Percentiles rank a stretch among this genome's conserved stretches.
Evolutionary conservation across 2,113 vertebrate species (phyloP).

Genomic region (Centropristis striata): DNA sequence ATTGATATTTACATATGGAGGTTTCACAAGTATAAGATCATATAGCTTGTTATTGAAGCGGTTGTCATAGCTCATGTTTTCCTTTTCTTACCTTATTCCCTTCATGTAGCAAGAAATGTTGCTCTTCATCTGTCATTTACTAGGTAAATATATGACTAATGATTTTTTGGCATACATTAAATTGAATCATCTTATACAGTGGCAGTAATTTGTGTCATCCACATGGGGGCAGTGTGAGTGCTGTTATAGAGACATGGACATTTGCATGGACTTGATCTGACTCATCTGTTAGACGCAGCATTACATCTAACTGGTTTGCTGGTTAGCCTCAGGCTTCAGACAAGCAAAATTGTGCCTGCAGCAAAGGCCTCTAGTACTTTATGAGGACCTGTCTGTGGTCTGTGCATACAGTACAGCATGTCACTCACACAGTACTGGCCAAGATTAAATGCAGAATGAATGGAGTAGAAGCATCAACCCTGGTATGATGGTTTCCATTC

Average conservation of each 20-base stretch:
- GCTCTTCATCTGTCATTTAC: background rate
- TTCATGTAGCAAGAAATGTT: background rate
- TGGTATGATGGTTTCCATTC: background rate
- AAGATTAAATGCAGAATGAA: background rate
- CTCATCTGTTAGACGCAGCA: conserved; percentile 21
- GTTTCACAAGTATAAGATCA: too few species aligned
- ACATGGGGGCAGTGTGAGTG: conserved; percentile 65
- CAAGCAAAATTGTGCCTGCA: conserved; percentile 47
- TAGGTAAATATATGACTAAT: background rate
- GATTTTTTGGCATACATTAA: background rate
- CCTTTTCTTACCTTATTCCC: background rate
- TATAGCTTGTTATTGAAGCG: too few species aligned
- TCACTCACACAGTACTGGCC: background rate
- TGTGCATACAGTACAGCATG: conserved; percentile 12
- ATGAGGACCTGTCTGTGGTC: conserved; percentile 20
- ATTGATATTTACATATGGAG: too few species aligned
- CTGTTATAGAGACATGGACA: conserved; percentile 25
- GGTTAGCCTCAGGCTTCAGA: conserved; percentile 58
- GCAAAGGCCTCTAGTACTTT: conserved; percentile 22
- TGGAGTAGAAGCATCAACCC: background rate
- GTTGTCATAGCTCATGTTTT: background rate
- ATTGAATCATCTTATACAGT: background rate
- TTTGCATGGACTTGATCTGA: conserved; percentile 21
- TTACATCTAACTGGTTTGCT: conserved; percentile 37
- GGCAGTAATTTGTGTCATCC: conserved; percentile 46